Conservation (phyloP, 2,113 vertebrate species). For the Dicaeum eximium region DNA sequence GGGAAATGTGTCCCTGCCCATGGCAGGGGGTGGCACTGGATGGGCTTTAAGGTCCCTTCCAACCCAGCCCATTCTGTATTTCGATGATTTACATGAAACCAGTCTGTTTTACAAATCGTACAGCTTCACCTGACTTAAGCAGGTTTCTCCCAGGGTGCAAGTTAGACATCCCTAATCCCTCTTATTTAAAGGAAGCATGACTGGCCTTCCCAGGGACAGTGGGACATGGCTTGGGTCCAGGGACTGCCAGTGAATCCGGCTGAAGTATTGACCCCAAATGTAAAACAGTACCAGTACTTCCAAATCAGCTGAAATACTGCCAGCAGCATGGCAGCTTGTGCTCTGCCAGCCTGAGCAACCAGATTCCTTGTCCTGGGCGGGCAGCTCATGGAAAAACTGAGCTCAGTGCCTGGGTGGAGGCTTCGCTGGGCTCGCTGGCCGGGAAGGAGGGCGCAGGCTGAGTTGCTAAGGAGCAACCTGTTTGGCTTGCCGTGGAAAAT, state of each 20-base stretch:
- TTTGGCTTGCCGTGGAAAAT: not conserved
- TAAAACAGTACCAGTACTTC: not conserved
- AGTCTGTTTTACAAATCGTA: not conserved
- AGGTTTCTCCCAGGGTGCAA: not conserved
- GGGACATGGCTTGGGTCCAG: not conserved
- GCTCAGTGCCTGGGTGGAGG: not conserved
- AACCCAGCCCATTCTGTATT: not conserved
- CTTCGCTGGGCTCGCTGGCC: not conserved
- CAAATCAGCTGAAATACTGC: not conserved
- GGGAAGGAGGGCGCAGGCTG: not conserved
- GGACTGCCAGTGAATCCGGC: not conserved
- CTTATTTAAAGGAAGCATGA: not conserved
- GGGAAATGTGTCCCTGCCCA: rapidly evolving
- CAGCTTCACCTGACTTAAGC: not conserved
- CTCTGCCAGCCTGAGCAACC: not conserved
- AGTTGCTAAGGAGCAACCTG: not conserved
- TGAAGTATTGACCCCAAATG: not conserved
- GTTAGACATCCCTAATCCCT: not conserved
- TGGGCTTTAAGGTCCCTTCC: not conserved
- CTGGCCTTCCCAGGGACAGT: not conserved
- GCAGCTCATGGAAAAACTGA: not conserved
- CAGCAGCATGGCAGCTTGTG: not conserved
- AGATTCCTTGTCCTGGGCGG: not conserved
- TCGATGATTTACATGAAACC: rapidly evolving
- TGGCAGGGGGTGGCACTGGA: rapidly evolving